phyloP scores from a whole-genome alignment of 2,888 invertebrate genomes.

The Zelleria hepariella region DNA sequence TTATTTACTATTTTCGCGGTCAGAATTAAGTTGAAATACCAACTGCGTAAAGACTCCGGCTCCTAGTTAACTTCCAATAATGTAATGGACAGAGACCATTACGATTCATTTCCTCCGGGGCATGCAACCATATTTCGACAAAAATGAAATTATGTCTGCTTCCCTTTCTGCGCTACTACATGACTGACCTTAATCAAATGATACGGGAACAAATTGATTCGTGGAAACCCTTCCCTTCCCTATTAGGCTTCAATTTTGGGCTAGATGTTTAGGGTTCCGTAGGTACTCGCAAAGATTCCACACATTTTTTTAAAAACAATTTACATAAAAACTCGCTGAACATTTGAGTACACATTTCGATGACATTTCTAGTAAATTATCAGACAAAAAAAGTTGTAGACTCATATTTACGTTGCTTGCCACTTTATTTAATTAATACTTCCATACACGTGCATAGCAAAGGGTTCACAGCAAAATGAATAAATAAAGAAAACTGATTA shows the following conservation, averaged over 20 bases:
- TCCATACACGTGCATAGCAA: too few species aligned
- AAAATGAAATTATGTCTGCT: conserved; percentile 55
- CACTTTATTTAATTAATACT: too few species aligned
- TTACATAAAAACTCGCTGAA: too few species aligned
- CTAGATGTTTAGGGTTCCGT: neutral
- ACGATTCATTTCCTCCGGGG: conserved; percentile 14
- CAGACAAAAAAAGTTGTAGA: too few species aligned
- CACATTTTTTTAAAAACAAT: too few species aligned
- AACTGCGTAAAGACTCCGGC: neutral
- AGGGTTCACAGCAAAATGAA: too few species aligned
- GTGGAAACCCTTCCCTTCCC: conserved; percentile 23
- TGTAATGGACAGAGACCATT: conserved; percentile 4
- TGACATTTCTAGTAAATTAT: too few species aligned
- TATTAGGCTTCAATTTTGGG: conserved; percentile 13
- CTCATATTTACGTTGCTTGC: too few species aligned
- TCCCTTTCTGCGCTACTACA: conserved; percentile 26
- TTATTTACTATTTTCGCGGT: too few species aligned
- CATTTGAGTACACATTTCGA: too few species aligned
- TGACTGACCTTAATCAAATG: conserved; percentile 39
- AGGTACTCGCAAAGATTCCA: too few species aligned
- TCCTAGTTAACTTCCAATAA: neutral
- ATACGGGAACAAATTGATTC: conserved; percentile 36
- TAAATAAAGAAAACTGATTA: too few species aligned
- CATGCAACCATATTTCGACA: conserved; percentile 34
- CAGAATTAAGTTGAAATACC: neutral